phyloP scores from a whole-genome alignment of 2,888 invertebrate species.

The Diadegma fenestrale region DNA sequence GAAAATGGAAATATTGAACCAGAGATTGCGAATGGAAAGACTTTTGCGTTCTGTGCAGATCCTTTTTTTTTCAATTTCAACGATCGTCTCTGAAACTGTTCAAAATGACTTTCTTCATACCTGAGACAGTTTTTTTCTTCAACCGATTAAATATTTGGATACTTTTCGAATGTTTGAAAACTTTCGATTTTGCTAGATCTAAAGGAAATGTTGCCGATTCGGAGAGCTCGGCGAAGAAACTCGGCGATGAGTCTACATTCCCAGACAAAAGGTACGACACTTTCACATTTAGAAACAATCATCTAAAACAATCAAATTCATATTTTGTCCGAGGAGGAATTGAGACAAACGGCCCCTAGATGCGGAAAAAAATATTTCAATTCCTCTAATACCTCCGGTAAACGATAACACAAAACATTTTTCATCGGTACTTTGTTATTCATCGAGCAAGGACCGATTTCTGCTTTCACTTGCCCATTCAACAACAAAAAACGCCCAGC shows the following conservation, averaged over 20 bases:
- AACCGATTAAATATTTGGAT: slow-evolving; percentile 30
- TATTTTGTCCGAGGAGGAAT: not conserved
- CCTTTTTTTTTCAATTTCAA: not conserved
- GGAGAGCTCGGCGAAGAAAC: slow-evolving; percentile 76
- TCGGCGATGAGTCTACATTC: slow-evolving; percentile 70
- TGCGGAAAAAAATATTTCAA: slow-evolving; percentile 8
- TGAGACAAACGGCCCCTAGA: not conserved
- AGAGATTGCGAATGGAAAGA: too few species aligned
- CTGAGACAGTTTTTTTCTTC: slow-evolving; percentile 1
- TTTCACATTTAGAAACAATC: slow-evolving; percentile 43
- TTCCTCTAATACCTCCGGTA: slow-evolving; percentile 7
- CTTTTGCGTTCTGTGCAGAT: not conserved
- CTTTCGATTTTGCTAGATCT: slow-evolving; percentile 81
- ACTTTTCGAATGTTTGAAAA: slow-evolving; percentile 70
- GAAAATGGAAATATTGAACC: slow-evolving; percentile 6
- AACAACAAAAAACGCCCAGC: slow-evolving; percentile 18
- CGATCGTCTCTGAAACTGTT: slow-evolving; percentile 14
- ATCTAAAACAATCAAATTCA: not conserved
- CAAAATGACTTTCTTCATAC: slow-evolving; percentile 24
- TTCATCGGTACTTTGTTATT: slow-evolving; percentile 7
- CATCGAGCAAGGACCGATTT: slow-evolving; percentile 14
- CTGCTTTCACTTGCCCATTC: slow-evolving; percentile 8
- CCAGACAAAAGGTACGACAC: slow-evolving; percentile 80
- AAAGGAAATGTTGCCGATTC: slow-evolving; percentile 81
- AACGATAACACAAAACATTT: slow-evolving; percentile 21